phyloP scores from a whole-genome alignment of 2,797 vertebrate species.

The Gila robusta region DNA sequence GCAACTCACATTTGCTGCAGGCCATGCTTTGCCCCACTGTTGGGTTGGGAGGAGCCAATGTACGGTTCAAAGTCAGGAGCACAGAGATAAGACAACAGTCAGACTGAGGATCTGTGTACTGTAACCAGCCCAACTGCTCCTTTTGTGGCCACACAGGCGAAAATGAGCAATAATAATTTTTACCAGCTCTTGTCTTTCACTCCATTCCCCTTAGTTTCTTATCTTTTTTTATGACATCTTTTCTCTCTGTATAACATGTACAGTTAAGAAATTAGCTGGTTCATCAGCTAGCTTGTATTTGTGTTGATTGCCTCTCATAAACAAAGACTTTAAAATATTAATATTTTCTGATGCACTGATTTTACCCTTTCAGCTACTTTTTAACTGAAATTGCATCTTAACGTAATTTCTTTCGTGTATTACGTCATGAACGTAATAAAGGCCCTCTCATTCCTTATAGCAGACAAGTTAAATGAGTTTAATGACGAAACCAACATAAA shows the following conservation, averaged over 20 bases:
- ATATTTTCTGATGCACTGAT: not conserved
- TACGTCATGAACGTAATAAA: not conserved
- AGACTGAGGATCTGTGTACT: slow-evolving; percentile 78
- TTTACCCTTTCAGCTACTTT: not conserved
- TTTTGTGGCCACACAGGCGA: slow-evolving; percentile 79
- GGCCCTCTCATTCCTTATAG: not conserved
- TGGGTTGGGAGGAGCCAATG: slow-evolving; percentile 69
- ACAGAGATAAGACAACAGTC: slow-evolving; percentile 82
- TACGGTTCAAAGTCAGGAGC: slow-evolving; percentile 87
- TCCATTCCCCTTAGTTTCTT: slow-evolving; percentile 9
- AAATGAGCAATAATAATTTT: slow-evolving; percentile 69
- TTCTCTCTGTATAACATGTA: not conserved
- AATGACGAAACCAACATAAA: not conserved
- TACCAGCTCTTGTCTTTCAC: not conserved
- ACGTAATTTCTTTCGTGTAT: not conserved
- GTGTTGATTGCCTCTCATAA: not conserved
- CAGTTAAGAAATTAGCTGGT: not conserved
- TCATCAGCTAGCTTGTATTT: not conserved
- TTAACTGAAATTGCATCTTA: not conserved
- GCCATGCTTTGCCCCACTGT: slow-evolving; percentile 45
- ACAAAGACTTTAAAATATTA: not conserved
- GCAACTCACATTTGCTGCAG: slow-evolving; percentile 76
- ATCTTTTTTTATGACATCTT: not conserved
- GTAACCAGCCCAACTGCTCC: slow-evolving; percentile 57
- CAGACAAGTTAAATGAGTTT: not conserved